Conservation (phyloP, 2,797 vertebrate genomes). For the Anniella stebbinsi region DNA sequence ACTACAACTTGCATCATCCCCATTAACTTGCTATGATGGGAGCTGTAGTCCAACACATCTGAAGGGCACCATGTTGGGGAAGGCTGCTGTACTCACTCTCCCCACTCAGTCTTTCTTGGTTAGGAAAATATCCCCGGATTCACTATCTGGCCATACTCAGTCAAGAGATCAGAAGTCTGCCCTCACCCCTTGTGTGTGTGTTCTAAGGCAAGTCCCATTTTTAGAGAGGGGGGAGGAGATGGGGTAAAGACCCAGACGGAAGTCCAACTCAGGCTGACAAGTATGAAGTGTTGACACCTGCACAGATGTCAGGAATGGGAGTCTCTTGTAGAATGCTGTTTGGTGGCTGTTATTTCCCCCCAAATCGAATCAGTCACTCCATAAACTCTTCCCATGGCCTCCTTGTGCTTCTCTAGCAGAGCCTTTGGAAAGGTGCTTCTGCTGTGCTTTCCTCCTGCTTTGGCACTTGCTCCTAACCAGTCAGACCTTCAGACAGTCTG, state of each 20-base stretch:
- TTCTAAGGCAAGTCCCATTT: not conserved
- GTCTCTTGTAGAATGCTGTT: not conserved
- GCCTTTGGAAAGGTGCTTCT: not conserved
- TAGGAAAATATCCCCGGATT: not conserved
- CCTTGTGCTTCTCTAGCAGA: conserved; percentile 5
- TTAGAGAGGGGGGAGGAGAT: not conserved
- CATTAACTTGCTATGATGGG: not conserved
- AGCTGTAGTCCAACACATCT: not conserved
- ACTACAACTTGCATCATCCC: not conserved
- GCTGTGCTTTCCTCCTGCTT: conserved; percentile 1
- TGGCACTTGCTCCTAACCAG: not conserved
- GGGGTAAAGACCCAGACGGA: no score
- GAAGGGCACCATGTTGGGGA: not conserved
- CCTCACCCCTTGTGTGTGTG: no score
- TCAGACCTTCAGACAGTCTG: not conserved
- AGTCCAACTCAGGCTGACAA: not conserved
- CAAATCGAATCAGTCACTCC: not conserved
- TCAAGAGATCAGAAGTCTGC: not conserved
- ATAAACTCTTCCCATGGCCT: not conserved
- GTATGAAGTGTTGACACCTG: not conserved
- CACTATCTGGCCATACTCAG: not conserved
- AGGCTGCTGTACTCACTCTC: not conserved
- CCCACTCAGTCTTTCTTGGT: not conserved
- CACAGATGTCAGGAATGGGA: not conserved
- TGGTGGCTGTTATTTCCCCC: not conserved